Evolutionary conservation across 2,113 vertebrate genomes (phyloP).

Genomic region (Callopanchax toddi): DNA sequence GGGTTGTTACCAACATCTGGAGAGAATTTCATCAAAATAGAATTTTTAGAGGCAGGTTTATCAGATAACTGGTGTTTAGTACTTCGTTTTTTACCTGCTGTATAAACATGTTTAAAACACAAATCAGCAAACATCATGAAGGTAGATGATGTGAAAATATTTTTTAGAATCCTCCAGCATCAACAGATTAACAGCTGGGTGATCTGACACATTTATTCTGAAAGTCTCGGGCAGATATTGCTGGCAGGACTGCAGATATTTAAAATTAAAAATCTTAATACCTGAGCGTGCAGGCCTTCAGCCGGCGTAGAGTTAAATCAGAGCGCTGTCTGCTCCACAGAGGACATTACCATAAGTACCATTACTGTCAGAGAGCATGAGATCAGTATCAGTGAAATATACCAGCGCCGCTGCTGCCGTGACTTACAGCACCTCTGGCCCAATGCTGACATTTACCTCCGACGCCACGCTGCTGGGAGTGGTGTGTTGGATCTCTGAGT

Average conservation of each 20-base stretch:
- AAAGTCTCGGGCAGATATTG: slow-evolving; percentile 1
- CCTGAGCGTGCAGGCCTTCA: slow-evolving; percentile 22
- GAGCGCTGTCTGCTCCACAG: slow-evolving; percentile 61
- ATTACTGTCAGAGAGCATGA: slow-evolving; percentile 72
- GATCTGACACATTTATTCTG: slow-evolving; percentile 4
- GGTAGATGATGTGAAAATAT: too few relatives aligned
- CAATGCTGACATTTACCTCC: slow-evolving; percentile 55
- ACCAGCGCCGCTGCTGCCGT: slow-evolving; percentile 49
- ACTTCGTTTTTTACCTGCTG: too few relatives aligned
- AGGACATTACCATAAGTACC: slow-evolving; percentile 73
- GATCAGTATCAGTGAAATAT: slow-evolving; percentile 69
- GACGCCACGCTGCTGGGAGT: slow-evolving; percentile 33
- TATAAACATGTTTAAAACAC: too few relatives aligned
- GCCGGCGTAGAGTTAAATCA: slow-evolving; percentile 58
- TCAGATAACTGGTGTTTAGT: too few relatives aligned
- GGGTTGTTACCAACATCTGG: too few relatives aligned
- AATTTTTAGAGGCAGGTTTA: too few relatives aligned
- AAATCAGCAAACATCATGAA: too few relatives aligned
- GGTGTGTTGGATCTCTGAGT: slow-evolving; percentile 40
- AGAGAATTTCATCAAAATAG: too few relatives aligned
- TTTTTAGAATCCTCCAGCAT: too few relatives aligned
- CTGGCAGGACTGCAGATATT: slow-evolving; percentile 26
- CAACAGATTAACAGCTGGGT: neutral
- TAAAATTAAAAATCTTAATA: slow-evolving; percentile 56
- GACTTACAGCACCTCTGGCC: slow-evolving; percentile 60